These are phyloP conservation scores for Hydraecia micacea DNA, from an alignment of 2,888 invertebrate genomes.

Conservation along the genomic window DNA sequence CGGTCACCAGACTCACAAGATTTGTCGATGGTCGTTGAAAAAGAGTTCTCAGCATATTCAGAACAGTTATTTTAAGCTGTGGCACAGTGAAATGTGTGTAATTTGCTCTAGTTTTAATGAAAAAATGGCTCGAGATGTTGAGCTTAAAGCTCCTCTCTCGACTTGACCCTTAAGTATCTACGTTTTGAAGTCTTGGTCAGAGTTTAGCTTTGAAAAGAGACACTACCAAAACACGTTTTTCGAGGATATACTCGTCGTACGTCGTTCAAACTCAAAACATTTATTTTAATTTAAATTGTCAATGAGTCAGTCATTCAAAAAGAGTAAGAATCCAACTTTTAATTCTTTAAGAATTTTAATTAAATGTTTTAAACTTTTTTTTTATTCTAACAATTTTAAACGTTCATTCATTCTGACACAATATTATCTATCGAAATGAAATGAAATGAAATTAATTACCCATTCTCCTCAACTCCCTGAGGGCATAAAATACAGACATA, in stretches of 20 bases:
- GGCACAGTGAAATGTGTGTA: not conserved
- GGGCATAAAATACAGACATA: too few species aligned
- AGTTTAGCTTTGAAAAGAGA: not conserved
- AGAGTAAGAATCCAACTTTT: not conserved
- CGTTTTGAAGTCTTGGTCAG: not conserved
- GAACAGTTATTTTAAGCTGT: conserved; percentile 11
- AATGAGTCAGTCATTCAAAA: not conserved
- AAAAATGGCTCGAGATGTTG: not conserved
- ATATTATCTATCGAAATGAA: too few species aligned
- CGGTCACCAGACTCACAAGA: conserved; percentile 67
- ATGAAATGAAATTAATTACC: too few species aligned
- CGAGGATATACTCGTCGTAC: not conserved
- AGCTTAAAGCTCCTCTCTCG: not conserved
- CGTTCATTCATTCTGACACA: not conserved
- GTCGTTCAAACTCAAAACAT: not conserved
- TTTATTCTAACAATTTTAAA: not conserved
- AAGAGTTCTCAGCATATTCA: conserved; percentile 42
- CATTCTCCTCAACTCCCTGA: too few species aligned
- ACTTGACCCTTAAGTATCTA: not conserved
- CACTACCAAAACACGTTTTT: not conserved
- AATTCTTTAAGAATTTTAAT: not conserved
- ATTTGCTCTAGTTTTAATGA: conserved; percentile 7
- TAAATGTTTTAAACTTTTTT: not conserved
- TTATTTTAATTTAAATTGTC: not conserved
- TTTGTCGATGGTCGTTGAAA: conserved; percentile 63